These are phyloP conservation scores for Cacatua alba DNA, from an alignment of 2,113 vertebrate species.

Conservation along the genomic window DNA sequence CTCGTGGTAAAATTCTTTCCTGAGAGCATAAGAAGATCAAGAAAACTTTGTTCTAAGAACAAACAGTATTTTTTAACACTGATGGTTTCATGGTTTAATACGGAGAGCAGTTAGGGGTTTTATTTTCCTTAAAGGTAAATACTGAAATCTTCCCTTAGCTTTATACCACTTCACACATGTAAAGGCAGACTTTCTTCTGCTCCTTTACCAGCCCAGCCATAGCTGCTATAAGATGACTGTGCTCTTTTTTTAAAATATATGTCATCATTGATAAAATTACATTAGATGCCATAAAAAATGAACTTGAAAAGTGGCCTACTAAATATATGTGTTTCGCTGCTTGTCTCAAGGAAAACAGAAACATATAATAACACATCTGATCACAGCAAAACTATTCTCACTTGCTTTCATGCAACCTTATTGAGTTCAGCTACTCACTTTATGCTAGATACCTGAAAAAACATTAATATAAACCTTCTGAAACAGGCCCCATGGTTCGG, in stretches of 20 bases:
- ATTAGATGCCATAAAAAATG: not conserved
- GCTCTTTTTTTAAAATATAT: not conserved
- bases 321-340: not conserved
- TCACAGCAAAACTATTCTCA: not conserved
- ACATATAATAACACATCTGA: fast-evolving
- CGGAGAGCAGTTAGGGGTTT: not conserved
- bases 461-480: not conserved
- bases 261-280: not conserved
- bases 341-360: not conserved
- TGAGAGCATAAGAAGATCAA: not conserved
- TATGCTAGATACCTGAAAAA: not conserved
- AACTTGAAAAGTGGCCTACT: not conserved
- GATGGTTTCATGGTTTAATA: not conserved
- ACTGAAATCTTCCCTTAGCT: not conserved
- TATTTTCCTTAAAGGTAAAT: not conserved
- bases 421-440: not conserved
- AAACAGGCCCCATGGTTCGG: not conserved
- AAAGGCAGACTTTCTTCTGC: not conserved
- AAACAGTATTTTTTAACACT: not conserved
- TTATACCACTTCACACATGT: not conserved
- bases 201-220: not conserved
- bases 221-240: not conserved
- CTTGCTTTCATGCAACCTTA: not conserved
- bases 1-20: not conserved
- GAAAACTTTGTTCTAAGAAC: not conserved